Percentiles rank a stretch among this genome's conserved stretches.
Evolutionary conservation across 1,140 invertebrate genomes (phyloP).

Genomic region (Subanguina moxae): DNA sequence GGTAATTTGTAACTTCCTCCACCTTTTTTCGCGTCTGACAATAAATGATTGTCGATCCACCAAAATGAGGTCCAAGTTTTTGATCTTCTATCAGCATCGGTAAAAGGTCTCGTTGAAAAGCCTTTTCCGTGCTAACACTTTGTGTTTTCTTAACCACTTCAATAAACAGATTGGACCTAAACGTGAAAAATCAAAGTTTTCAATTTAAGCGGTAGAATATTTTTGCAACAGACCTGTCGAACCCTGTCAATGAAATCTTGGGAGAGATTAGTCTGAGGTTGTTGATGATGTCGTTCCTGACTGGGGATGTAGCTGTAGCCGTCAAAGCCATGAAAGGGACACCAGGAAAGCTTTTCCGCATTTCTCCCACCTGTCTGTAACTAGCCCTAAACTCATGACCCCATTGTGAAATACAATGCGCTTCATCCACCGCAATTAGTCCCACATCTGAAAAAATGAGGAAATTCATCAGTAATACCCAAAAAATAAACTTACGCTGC

Average conservation of each 20-base stretch:
- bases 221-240: conserved; percentile 24
- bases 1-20: conserved; percentile 16
- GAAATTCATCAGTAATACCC: neutral
- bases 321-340: conserved; percentile 83
- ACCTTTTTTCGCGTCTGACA: conserved; percentile 24
- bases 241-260: conserved; percentile 62
- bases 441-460: conserved; percentile 30
- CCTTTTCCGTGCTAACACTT: neutral
- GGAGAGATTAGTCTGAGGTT: conserved; percentile 64
- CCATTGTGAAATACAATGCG: conserved; percentile 80
- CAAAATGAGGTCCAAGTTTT: conserved; percentile 17
- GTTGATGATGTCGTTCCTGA: conserved; percentile 66
- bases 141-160: neutral
- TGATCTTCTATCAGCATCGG: neutral
- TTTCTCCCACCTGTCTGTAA: conserved; percentile 71
- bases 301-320: conserved; percentile 73
- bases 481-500: conserved; percentile 13
- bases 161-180: neutral
- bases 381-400: conserved; percentile 96
- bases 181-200: neutral
- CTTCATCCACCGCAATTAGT: conserved; percentile 71
- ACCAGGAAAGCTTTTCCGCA: conserved; percentile 63
- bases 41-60: conserved; percentile 31
- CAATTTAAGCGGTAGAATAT: neutral
- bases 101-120: neutral